Conservation (phyloP, 2,888 invertebrate species). For the Hartigia nigra region DNA sequence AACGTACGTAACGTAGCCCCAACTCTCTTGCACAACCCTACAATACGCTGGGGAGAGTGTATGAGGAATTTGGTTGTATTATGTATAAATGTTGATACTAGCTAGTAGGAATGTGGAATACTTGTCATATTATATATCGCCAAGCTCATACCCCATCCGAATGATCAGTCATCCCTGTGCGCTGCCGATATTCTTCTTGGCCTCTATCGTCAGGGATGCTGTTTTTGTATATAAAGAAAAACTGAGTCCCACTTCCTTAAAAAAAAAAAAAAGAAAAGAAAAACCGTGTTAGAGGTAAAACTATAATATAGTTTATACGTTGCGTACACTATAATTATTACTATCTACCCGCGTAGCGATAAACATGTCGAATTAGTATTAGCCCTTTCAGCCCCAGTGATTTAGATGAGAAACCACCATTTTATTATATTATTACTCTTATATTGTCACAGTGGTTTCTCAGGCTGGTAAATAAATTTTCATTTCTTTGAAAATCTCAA, state of each 20-base stretch:
- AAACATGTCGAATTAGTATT: slow-evolving; percentile 45
- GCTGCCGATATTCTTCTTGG: not conserved
- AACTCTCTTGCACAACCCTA: not conserved
- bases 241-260: not conserved
- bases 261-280: slow-evolving; percentile 19
- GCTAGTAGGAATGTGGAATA: slow-evolving; percentile 59
- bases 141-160: slow-evolving; percentile 22
- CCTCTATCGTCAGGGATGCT: not conserved
- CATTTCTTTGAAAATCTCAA: not conserved
- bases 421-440: not conserved
- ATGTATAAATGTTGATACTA: slow-evolving; percentile 66
- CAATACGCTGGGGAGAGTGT: not conserved
- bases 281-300: slow-evolving; percentile 39
- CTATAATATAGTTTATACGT: slow-evolving; percentile 45
- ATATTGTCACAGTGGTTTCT: not conserved
- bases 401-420: not conserved
- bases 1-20: not conserved
- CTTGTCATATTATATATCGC: slow-evolving; percentile 50
- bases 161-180: not conserved
- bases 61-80: slow-evolving; percentile 53
- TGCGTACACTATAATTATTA: slow-evolving; percentile 45
- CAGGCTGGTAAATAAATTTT: not conserved
- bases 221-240: not conserved
- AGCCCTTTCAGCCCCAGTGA: slow-evolving; percentile 18
- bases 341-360: slow-evolving; percentile 50